Percentiles rank a stretch among this genome's conserved stretches.
Conservation (phyloP, 1,140 invertebrate species). For the Elymnias hypermnestra region DNA sequence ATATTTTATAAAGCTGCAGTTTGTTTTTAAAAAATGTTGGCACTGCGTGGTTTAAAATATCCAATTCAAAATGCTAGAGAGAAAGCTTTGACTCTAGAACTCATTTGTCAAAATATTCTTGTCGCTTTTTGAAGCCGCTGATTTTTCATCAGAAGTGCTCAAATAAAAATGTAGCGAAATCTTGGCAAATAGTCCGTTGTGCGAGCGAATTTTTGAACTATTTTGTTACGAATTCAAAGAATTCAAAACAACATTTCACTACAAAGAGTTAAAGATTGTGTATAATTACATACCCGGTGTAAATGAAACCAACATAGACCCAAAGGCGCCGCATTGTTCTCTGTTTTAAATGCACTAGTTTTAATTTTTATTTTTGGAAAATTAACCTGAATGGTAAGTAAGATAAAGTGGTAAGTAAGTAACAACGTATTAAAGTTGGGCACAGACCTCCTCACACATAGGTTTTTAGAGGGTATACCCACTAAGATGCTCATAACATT, state of each 20-base stretch:
- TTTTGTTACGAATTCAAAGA: neutral
- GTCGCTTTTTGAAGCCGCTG: conserved; percentile 11
- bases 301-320: too few species aligned
- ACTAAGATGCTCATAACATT: too few species aligned
- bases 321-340: neutral
- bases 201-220: neutral
- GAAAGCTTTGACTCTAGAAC: conserved; percentile 6
- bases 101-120: conserved; percentile 25
- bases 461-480: too few species aligned
- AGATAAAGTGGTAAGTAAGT: too few species aligned
- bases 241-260: neutral
- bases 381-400: too few species aligned
- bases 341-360: neutral
- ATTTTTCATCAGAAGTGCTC: conserved; percentile 13
- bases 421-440: too few species aligned
- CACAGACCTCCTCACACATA: too few species aligned
- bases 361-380: neutral
- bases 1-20: too few species aligned
- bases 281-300: too few species aligned
- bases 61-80: neutral
- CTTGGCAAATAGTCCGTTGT: conserved; percentile 19
- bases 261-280: too few species aligned
- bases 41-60: neutral
- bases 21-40: too few species aligned
- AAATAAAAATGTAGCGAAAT: conserved; percentile 8